Base-by-base conservation (phyloP, 2,888 invertebrate genomes). In the Seira musarum region DNA sequence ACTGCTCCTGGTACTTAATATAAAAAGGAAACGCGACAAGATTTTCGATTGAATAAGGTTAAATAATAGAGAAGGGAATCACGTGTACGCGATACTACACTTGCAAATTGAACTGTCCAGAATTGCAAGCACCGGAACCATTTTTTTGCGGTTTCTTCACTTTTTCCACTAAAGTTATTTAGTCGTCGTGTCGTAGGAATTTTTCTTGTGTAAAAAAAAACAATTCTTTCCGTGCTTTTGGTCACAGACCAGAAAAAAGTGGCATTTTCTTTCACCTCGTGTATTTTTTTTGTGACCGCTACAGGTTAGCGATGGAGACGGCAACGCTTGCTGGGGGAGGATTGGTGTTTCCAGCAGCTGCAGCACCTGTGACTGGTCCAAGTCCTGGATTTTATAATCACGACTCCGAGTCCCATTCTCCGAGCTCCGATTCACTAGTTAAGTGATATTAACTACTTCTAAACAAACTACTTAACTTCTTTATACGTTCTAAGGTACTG, bases 301-400 rank as follows among this genome's bases (percentile, higher is more conserved):
- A 83, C 93, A 96, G 96, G 93, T 96, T 96, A 94, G 95, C 96
- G 82, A 95, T 96, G 95, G 96, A 96, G 92, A 96, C 96, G 77
- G 95, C 96, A 87, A 95, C 96, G 84, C 92, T 96, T 91, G 95
- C 95, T 64, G 87, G 87, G 25, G 87, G 86, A 73, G 84, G 85
- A 68, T 72, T 87, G 76, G 86, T 85, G 75, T 86, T 87, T 70
- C 87, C 87, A 69, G 76, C 17, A 21, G 84, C 82, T 75, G 79
- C 84, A 49, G 80, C 83, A 68, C 84, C 83, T 57, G 85, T 85
- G 68, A 83, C 83, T 75, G 87, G 85, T 71, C 87, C 87, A 73
- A 86, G 85, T 82, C 87, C 87, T 74, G 87, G 87, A 46, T 87
- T 87, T 82, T 87, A 87, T 84, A n/a, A 87, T 87, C 74, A 85